Percentiles rank a stretch among this genome's conserved stretches.
Evolutionary conservation across 37 sponge, comb jelly and placozoan genomes (phyloP).

Genomic region (Crambe crambe): DNA sequence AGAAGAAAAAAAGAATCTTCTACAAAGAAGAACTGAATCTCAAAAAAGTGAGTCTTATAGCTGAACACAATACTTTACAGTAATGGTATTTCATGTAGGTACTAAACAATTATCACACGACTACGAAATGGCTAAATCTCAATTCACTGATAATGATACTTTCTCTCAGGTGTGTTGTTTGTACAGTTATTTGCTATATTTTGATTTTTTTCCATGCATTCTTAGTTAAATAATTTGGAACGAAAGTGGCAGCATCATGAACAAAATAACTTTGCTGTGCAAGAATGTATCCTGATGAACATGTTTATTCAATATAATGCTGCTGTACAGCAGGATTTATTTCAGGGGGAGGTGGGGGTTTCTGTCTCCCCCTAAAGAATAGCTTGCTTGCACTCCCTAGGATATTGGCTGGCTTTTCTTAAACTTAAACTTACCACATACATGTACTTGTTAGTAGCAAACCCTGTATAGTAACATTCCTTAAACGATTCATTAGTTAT

Average conservation of each 20-base stretch:
- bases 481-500: no score
- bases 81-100: conserved; percentile 36
- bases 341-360: no score
- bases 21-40: conserved; percentile 27
- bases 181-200: no score
- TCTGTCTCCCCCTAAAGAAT: no score
- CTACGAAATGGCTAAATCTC: conserved; percentile 69
- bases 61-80: neutral
- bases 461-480: no score
- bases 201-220: no score
- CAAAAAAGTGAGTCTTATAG: conserved; percentile 52
- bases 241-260: conserved; percentile 91
- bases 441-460: no score
- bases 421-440: neutral
- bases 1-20: conserved; percentile 58
- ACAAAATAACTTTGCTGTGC: conserved; percentile 93
- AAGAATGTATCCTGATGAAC: conserved; percentile 94
- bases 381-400: no score
- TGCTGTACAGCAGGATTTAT: no score
- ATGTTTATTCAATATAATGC: no score
- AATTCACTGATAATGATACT: conserved; percentile 84
- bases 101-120: conserved; percentile 32
- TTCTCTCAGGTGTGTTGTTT: conserved; percentile 61
- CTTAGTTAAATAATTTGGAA: conserved; percentile 87
- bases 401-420: neutral